A percentile compares a stretch with the other conserved stretches of the same genome.
Conservation (phyloP, 2,113 vertebrate species). For the Zootoca vivipara region DNA sequence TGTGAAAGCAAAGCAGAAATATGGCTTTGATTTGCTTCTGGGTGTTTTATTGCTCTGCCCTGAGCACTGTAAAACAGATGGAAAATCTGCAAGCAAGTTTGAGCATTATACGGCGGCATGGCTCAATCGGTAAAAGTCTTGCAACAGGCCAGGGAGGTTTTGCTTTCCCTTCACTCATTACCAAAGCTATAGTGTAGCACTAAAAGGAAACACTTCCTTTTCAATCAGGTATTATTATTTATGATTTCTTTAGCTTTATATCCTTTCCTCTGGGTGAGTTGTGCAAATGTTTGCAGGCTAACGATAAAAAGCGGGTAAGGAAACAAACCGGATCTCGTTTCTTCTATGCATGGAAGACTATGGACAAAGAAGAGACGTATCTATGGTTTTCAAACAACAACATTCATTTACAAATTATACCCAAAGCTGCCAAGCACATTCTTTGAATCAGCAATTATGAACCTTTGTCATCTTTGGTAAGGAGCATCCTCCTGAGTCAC, state of each 20-base stretch:
- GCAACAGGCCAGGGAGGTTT: slow-evolving; percentile 27
- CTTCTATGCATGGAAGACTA: not conserved
- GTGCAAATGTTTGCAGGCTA: slow-evolving; percentile 21
- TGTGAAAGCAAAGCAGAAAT: slow-evolving; percentile 57
- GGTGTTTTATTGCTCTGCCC: slow-evolving; percentile 48
- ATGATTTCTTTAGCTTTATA: slow-evolving; percentile 24
- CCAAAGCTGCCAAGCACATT: not conserved
- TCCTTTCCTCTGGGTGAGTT: slow-evolving; percentile 14
- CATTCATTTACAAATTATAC: not conserved
- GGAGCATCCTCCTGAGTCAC: not conserved
- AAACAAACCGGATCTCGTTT: not conserved
- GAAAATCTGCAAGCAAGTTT: slow-evolving; percentile 46
- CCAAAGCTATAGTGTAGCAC: slow-evolving; percentile 27
- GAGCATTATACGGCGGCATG: slow-evolving; percentile 39
- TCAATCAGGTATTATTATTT: slow-evolving; percentile 49
- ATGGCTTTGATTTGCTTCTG: slow-evolving; percentile 54
- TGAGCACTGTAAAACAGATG: slow-evolving; percentile 48
- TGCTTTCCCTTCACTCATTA: slow-evolving; percentile 41
- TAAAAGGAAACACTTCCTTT: slow-evolving; percentile 40
- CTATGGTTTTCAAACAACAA: not conserved
- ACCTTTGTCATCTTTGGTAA: not conserved
- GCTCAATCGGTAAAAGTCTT: slow-evolving; percentile 45
- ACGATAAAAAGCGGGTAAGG: slow-evolving; percentile 1
- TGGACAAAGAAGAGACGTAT: no score
- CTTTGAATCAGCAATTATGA: not conserved